Evolutionary conservation across 2,888 invertebrate genomes (phyloP), one percentile per base, ranked within the genome.

Genomic region (Xestia ashworthii): DNA sequence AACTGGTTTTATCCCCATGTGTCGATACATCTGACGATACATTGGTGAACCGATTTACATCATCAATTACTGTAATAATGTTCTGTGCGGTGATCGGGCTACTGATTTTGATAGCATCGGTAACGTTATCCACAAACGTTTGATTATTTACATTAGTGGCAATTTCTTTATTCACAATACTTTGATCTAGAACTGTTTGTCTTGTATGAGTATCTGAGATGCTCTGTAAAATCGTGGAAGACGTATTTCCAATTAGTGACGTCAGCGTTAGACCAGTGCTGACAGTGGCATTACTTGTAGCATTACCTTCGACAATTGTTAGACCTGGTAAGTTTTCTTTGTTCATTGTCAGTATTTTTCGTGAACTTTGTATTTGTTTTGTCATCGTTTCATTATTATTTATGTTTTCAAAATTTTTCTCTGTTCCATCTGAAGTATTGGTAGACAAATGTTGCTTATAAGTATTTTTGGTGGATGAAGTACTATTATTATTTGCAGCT

Each of bases 141-240:
- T 38, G 3, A 44, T 58, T 19, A 41, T n/a, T 32, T 25, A 14
- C 6, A 3, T 19, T 22, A 32, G 67, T 50, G 1, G 32, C 6
- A 5, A 14, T 3, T 9, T 66, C n/a, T 65, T 48, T 53, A 48
- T 68, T 55, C 38, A n/a, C 25, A 44, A 53, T 32, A 46, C 38
- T 66, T n/a, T 67, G 50, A 22, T 68, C 74, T 32, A 38, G 16
- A 1, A 53, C 46, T 5, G 1, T 58, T 67, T 71, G 66, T 19
- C 14, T 64, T 65, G 8, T 62, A 50, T 55, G 32, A 1, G 71
- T 67, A 53, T 76, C 65, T 66, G 78, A 67, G 71, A 83, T 58
- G 78, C 1, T 73, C 58, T n/a, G 11, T 14, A 76, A 38, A 44
- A 71, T 53, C 0, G 65, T 58, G 5, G 58, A 38, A 44, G 72